Evolutionary conservation across 2,113 vertebrate species (phyloP).

Genomic region (Tinamus guttatus): DNA sequence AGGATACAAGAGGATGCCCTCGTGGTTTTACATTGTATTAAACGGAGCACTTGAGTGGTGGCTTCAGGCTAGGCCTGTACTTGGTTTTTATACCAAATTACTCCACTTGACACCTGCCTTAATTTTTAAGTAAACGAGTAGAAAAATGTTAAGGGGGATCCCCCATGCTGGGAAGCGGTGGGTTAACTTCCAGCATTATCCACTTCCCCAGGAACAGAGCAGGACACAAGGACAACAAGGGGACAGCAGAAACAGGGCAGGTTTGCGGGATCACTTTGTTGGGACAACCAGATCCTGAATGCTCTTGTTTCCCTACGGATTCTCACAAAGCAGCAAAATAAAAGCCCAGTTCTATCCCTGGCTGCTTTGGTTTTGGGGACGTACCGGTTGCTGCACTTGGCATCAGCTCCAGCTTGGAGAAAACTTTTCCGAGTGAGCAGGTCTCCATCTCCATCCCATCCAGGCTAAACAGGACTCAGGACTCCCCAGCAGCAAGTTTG

Average conservation of each 20-base stretch:
- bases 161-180: neutral
- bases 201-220: neutral
- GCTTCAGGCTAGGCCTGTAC: conserved; percentile 60
- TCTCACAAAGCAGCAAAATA: too few species aligned
- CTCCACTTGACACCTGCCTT: neutral
- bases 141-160: neutral
- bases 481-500: conserved; percentile 15
- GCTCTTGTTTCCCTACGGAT: fast-evolving
- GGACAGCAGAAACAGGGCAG: neutral
- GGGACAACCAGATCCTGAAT: neutral
- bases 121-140: neutral
- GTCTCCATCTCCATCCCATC: neutral
- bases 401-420: neutral
- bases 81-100: conserved; percentile 27
- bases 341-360: neutral
- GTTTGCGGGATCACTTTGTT: fast-evolving
- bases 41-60: conserved; percentile 59
- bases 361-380: fast-evolving
- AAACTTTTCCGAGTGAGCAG: neutral
- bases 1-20: conserved; percentile 70
- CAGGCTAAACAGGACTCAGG: neutral
- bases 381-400: fast-evolving
- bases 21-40: conserved; percentile 68
- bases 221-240: too few species aligned
- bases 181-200: neutral